Evolutionary conservation across 2,113 vertebrate species (phyloP).

Genomic region (Setophaga coronata): DNA sequence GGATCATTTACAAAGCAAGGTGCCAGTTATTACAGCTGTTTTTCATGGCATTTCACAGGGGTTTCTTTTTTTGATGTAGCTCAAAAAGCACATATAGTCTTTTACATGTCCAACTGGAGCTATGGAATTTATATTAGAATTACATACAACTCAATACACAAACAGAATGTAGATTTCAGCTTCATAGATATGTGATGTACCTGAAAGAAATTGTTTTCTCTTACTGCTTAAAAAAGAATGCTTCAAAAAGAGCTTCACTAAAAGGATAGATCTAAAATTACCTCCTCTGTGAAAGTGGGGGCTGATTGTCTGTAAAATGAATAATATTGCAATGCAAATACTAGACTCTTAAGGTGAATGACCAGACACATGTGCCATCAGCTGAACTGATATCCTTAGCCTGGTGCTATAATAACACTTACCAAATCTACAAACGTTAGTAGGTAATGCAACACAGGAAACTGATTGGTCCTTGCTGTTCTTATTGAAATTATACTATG

Average conservation of each 20-base stretch:
- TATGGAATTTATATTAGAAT: neutral
- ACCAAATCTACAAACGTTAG: neutral
- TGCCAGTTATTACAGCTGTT: neutral
- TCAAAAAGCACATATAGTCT: neutral
- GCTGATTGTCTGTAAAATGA: neutral
- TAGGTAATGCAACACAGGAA: neutral
- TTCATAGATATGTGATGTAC: neutral
- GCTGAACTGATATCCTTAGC: neutral
- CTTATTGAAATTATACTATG: neutral
- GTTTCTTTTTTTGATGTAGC: neutral
- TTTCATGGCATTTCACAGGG: neutral
- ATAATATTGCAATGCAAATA: neutral
- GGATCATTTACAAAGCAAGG: neutral
- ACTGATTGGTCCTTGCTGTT: neutral
- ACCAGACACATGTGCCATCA: neutral
- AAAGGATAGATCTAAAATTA: neutral
- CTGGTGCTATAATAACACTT: neutral
- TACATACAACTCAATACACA: neutral
- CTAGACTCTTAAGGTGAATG: neutral
- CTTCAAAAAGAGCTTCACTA: neutral
- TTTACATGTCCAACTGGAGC: neutral
- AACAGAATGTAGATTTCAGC: neutral
- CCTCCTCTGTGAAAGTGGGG: neutral
- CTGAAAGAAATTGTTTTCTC: neutral
- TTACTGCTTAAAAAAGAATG: neutral